phyloP scores from a whole-genome alignment of 2,888 invertebrate species.

The Limnephilus rhombicus region DNA sequence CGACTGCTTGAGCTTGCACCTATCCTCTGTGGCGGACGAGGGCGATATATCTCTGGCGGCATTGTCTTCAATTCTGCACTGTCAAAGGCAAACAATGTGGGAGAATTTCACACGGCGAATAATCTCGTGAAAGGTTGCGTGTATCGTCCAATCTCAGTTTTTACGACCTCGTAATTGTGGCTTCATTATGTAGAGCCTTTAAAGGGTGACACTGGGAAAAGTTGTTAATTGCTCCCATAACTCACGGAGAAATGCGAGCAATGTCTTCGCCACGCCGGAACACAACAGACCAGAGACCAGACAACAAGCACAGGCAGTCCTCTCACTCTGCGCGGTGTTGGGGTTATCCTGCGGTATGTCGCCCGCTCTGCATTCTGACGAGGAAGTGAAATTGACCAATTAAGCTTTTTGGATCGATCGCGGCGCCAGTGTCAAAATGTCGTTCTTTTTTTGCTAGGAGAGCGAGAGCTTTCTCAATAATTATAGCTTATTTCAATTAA shows the following conservation, averaged over 20 bases:
- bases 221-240: constrained; percentile 40
- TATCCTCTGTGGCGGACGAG: background rate
- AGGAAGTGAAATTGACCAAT: background rate
- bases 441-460: background rate
- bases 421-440: background rate
- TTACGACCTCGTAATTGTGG: constrained; percentile 37
- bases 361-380: background rate
- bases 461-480: background rate
- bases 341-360: background rate
- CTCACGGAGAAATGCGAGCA: constrained; percentile 23
- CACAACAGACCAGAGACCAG: background rate
- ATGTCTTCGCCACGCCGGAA: constrained; percentile 6
- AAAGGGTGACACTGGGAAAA: constrained; percentile 48
- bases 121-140: constrained; percentile 51
- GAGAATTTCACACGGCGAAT: constrained; percentile 54
- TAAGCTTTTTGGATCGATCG: background rate
- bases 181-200: constrained; percentile 34
- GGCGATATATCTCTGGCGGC: constrained; percentile 32
- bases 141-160: constrained; percentile 54
- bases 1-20: background rate
- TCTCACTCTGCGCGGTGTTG: background rate
- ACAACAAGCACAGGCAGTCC: background rate
- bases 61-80: constrained; percentile 43
- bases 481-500: constrained; percentile 2
- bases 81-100: constrained; percentile 49